Base-by-base conservation (phyloP, 1,140 invertebrate species). In the Drepana arcuata region DNA sequence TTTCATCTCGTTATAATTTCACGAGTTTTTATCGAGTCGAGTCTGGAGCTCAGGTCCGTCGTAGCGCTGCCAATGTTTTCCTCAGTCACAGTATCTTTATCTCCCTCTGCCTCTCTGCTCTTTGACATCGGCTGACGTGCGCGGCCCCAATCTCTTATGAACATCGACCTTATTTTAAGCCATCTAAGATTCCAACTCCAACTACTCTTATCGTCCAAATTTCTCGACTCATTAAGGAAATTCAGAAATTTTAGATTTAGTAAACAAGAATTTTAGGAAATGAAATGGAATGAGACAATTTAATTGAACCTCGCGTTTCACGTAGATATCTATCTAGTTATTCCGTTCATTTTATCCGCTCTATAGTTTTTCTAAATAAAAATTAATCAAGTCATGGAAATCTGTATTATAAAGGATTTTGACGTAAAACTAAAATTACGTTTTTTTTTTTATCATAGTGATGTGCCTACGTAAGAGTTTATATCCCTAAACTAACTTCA, bases 211-310 rank as follows among this genome's bases (percentile, higher is more conserved):
- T 49, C 48, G 45, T 41, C 38, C 48, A 54, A 64, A 70, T 39
- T 34, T 75, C 72, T 77, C 67, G 60, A 71, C 70, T 77, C 71
- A 78, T 78, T 75, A 72, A 57, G 44, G 58, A 44, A 49, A 68
- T 70, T 68, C 54, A 55, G 56, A 55, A 68, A 68, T 74, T 81
- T 72, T 58, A 70, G 57, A 69, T 66, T 71, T 71, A 60, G 60
- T 71, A 67, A 69, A 67, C 58, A 72, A 9, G 41, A 45, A 53
- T 42, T 59, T 45, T 52, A 48, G 41, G 56, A 46, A 60, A 68
- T 41, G 43, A 53, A 59, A 51, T 39, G n/a, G 49, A 59, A 51
- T 41, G 48, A 49, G 49, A 63, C 55, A 63, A n/a, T n/a, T n/a
- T n/a, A n/a, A n/a, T n/a, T n/a, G n/a, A n/a, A n/a, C n/a, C n/a